Percentiles rank a stretch among this genome's conserved stretches.
phyloP scores from a whole-genome alignment of 1,140 invertebrate genomes.

The Bombyx mori region DNA sequence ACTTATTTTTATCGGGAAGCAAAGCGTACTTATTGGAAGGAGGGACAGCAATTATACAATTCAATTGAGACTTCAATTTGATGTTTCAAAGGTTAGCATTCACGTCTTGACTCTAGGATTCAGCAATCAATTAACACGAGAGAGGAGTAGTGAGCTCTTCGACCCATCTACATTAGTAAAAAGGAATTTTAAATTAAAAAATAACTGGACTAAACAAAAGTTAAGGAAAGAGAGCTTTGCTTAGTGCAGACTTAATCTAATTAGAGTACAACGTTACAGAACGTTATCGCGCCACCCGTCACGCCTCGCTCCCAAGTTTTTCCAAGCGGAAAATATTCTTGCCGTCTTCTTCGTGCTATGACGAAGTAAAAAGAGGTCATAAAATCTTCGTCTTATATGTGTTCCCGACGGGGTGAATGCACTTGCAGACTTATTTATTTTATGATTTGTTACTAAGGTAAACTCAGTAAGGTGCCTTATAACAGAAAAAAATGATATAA shows the following conservation, averaged over 20 bases:
- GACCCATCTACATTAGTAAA: too few relatives aligned
- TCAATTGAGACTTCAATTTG: too few relatives aligned
- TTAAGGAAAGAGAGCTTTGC: conserved; percentile 7
- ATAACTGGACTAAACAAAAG: background rate
- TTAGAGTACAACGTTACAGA: conserved; percentile 21
- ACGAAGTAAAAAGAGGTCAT: conserved; percentile 28
- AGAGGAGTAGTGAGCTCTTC: too few relatives aligned
- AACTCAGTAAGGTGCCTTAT: too few relatives aligned
- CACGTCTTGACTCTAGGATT: too few relatives aligned
- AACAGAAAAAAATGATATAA: too few relatives aligned
- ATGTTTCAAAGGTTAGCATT: too few relatives aligned
- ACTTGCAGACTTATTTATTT: conserved; percentile 28
- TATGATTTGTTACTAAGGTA: conserved; percentile 22
- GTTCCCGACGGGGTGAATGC: conserved; percentile 24
- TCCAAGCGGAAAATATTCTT: conserved; percentile 44
- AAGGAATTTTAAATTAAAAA: background rate
- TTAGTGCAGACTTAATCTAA: conserved; percentile 17
- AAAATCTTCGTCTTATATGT: conserved; percentile 27
- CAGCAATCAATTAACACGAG: too few relatives aligned
- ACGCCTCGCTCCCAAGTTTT: conserved; percentile 34
- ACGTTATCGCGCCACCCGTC: conserved; percentile 36
- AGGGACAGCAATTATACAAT: too few relatives aligned
- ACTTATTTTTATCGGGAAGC: too few relatives aligned
- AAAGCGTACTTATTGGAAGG: too few relatives aligned
- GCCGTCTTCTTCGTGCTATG: conserved; percentile 28